Evolutionary conservation across 1,140 invertebrate species (phyloP), one percentile per base, ranked within the genome.

Genomic region (Battus philenor): DNA sequence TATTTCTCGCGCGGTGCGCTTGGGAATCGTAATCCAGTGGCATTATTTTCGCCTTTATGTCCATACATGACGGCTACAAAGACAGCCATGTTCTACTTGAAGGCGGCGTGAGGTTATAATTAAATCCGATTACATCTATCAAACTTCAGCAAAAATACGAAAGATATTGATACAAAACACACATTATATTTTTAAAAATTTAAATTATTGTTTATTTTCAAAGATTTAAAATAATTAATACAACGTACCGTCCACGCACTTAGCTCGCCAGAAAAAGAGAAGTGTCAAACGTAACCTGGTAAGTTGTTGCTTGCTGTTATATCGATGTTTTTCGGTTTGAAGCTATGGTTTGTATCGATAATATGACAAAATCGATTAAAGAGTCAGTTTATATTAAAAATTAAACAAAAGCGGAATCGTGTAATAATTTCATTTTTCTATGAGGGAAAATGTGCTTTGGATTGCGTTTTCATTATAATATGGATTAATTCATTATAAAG

Each of bases 11-110:
- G 13, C 30, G 13, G 32, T 58, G 59, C 59, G 57, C 54, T 70
- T 78, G 74, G 68, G 69, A 74, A 71, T 79, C 69, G 46, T 30
- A 39, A 52, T 56, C 47, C 48, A 46, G 50, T 38, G 70, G 70
- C 59, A 46, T 29, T 80, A 36, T 24, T 82, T 7, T 82, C 13
- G 77, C 77, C 77, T 71, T 54, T 5, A 39, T 67, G 58, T 73
- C 68, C 74, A 68, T 41, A 55, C 72, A 68, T 51, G 33, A 53
- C 54, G 56, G 50, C 52, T 50, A 53, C 36, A 15, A 9, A 44
- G 50, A 56, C 45, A 56, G 59, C 32, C 46, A 63, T 70, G 77
- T 47, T 78, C 77, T 76, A 76, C 70, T 70, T 44, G 8, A 63
- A 77, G 72, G 74, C 72, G 59, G 20, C 36, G 22, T 18, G 15